Conservation (phyloP, 2,888 invertebrate species). For the Argyra leucocephala region DNA sequence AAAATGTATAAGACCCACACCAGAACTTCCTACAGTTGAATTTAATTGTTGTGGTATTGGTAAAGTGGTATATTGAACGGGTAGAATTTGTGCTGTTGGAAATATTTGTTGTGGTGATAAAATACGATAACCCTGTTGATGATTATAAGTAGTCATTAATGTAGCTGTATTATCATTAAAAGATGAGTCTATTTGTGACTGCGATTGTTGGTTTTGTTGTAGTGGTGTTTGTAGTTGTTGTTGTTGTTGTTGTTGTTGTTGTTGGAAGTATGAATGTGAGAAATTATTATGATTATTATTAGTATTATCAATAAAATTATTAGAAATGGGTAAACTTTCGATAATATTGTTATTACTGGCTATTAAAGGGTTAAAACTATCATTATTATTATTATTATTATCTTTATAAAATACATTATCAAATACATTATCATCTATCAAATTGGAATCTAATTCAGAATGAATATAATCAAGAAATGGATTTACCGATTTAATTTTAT, state of each 20-base stretch:
- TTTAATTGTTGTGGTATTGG: slow-evolving; percentile 42
- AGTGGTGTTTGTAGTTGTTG: slow-evolving; percentile 2
- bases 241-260: slow-evolving; percentile 17
- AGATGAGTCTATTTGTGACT: slow-evolving; percentile 25
- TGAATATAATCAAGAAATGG: slow-evolving; percentile 34
- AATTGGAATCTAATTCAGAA: slow-evolving; percentile 24
- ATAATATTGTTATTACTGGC: background rate
- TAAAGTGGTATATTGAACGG: slow-evolving; percentile 41
- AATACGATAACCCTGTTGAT: slow-evolving; percentile 18
- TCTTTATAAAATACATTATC: too few relatives aligned
- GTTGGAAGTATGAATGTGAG: background rate
- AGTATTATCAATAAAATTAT: background rate
- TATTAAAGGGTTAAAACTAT: slow-evolving; percentile 19
- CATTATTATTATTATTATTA: slow-evolving; percentile 29
- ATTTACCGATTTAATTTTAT: slow-evolving; percentile 37
- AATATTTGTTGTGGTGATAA: slow-evolving; percentile 39
- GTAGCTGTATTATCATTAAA: slow-evolving; percentile 16
- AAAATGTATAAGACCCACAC: slow-evolving; percentile 12
- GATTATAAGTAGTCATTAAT: slow-evolving; percentile 20
- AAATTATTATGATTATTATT: background rate
- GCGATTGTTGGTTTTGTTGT: slow-evolving; percentile 21
- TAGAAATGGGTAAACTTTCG: slow-evolving; percentile 7
- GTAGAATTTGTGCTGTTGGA: slow-evolving; percentile 42
- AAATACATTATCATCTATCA: slow-evolving; percentile 22
- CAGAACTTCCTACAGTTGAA: slow-evolving; percentile 26